Conservation (phyloP, 1,140 invertebrate genomes). For the Drosophila teissieri region DNA sequence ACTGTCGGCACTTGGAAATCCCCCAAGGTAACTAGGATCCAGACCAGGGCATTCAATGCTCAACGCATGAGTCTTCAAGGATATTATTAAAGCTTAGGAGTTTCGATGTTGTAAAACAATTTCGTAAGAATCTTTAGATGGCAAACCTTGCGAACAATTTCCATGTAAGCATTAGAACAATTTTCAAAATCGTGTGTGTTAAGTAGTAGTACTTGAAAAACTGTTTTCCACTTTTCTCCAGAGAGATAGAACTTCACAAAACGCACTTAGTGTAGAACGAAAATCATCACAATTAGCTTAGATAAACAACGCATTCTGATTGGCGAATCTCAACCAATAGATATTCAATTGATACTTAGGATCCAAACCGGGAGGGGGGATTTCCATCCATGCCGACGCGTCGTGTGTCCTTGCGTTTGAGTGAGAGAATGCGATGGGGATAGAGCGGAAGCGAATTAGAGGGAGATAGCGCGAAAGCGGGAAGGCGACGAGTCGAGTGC, state of each 20-base stretch:
- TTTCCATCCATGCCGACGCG: conserved; percentile 23
- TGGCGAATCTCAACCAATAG: conserved; percentile 11
- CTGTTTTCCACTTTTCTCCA: too few species aligned
- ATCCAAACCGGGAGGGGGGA: conserved; percentile 12
- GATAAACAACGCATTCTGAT: background rate
- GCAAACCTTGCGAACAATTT: background rate
- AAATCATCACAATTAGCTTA: background rate
- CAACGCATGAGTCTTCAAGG: background rate
- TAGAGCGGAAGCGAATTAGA: conserved; percentile 21
- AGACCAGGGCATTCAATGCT: conserved; percentile 26
- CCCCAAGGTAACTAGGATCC: background rate
- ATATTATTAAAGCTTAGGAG: conserved; percentile 35
- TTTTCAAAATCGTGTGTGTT: conserved; percentile 3
- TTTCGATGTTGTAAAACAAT: conserved; percentile 33
- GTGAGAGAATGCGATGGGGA: conserved; percentile 20
- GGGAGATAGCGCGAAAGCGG: conserved; percentile 8
- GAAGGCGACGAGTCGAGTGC: conserved; percentile 32
- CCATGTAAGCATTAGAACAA: background rate
- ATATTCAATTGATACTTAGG: background rate
- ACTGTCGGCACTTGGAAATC: conserved; percentile 21
- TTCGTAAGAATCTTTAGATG: conserved; percentile 10
- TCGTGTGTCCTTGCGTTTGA: conserved; percentile 30
- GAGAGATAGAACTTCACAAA: too few species aligned
- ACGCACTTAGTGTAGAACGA: background rate
- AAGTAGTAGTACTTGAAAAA: background rate